Evolutionary conservation across 2,888 invertebrate species (phyloP), one percentile per base, ranked within the genome.

Genomic region (Cryptophagus acutangulus): DNA sequence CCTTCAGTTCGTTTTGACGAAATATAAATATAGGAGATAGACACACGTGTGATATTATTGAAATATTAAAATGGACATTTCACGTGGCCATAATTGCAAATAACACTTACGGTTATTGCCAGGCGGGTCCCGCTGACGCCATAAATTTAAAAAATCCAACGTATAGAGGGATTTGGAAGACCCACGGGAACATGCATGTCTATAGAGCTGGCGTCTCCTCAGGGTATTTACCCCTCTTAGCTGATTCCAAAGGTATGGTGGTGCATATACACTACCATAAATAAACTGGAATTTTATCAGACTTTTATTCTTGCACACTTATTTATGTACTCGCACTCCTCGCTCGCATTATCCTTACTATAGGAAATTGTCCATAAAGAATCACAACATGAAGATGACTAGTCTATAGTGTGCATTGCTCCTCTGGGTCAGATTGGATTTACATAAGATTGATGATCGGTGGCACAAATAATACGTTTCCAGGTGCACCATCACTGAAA

Each of bases 91-190:
- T 53, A 55, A 55, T 53, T 50, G 53, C 55, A 45, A 51, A 55
- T 53, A 55, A 53, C 55, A 55, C 55, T 55, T 52, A 53, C 46
- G 46, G 43, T 53, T 51, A 55, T 55, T 55, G 51, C 51, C 24
- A 38, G 41, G 41, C 46, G 47, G 50, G 30, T 12, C 8, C 45
- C 45, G 46, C 46, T 49, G 44, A 43, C 45, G 36, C 51, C 42
- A 49, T 55, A 55, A 55, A 52, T 55, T 53, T 45, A 46, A 55
- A 55, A 55, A 55, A 54, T 52, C 52, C 55, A 45, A 47, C 43
- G 43, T 40, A 46, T 40, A 45, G 41, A 41, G 46, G 43, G 41
- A 44, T 44, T 48, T 48, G 43, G 3, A 39, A 33, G 33, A 42
- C 54, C 45, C 49, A 29, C 28, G 49, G 49, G 49, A 49, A 33